phyloP scores from a whole-genome alignment of 2,888 invertebrate genomes.

The Silvanus unidentatus region DNA sequence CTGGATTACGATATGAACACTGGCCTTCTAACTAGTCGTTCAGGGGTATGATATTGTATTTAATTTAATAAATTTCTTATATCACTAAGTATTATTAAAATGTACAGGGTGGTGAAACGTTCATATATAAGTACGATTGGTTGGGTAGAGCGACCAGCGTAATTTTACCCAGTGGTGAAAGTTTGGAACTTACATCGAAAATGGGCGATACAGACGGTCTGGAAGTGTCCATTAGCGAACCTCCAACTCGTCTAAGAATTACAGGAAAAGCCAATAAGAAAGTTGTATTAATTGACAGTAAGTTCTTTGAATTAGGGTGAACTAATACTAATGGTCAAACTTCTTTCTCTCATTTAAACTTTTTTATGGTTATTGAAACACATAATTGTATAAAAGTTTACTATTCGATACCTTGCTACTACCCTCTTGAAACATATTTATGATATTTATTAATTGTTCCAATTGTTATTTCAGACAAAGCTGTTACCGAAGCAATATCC shows the following conservation, averaged over 20 bases:
- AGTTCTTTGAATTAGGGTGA: conserved; percentile 10
- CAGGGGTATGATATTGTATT: conserved; percentile 55
- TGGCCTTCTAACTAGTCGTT: conserved; percentile 78
- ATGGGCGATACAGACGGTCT: conserved; percentile 72
- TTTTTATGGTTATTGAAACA: too few species aligned
- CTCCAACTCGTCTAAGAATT: conserved; percentile 39
- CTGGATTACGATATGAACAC: conserved; percentile 86
- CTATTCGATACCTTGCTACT: too few species aligned
- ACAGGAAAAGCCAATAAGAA: conserved; percentile 49
- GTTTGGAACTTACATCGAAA: conserved; percentile 71
- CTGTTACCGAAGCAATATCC: conserved; percentile 68
- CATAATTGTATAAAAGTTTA: too few species aligned
- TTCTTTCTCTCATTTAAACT: too few species aligned
- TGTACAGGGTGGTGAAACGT: conserved; percentile 71
- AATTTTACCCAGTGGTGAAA: conserved; percentile 87
- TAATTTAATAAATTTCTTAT: not conserved
- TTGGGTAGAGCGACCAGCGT: conserved; percentile 81
- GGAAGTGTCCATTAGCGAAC: conserved; percentile 59
- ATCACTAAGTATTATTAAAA: conserved; percentile 3
- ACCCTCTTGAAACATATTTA: not conserved
- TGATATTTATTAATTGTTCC: not conserved
- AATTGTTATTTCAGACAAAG: conserved; percentile 48
- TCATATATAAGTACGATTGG: conserved; percentile 86
- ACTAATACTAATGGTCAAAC: too few species aligned
- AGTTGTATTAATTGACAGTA: conserved; percentile 52